Percentiles rank a stretch among this genome's conserved stretches.
Evolutionary conservation across 2,797 vertebrate genomes (phyloP).

Genomic region (Margarornis squamiger): DNA sequence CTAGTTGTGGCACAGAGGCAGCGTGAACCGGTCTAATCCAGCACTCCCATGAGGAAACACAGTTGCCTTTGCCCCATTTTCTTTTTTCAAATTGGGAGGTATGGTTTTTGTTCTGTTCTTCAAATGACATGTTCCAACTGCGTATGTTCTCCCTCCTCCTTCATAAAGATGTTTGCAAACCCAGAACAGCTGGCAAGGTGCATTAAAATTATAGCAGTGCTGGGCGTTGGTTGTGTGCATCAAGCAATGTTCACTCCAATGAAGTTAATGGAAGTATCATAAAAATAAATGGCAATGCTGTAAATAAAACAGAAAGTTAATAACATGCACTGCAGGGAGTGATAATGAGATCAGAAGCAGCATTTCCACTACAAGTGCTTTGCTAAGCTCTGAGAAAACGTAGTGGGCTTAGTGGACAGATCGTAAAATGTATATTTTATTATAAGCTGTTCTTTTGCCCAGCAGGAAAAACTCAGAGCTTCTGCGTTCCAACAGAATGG

Average conservation of each 20-base stretch:
- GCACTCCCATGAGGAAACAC: not conserved
- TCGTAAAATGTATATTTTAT: not conserved
- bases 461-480: not conserved
- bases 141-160: not conserved
- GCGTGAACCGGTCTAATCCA: not conserved
- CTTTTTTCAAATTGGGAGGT: not conserved
- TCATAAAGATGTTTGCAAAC: not conserved
- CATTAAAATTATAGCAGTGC: not conserved
- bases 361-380: slow-evolving; percentile 1
- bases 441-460: not conserved
- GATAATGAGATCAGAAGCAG: slow-evolving; percentile 52
- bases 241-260: slow-evolving; percentile 14
- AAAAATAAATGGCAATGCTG: slow-evolving; percentile 45
- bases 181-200: not conserved
- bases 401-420: not conserved
- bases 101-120: not conserved
- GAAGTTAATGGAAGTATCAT: slow-evolving; percentile 33
- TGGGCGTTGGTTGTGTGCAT: not conserved
- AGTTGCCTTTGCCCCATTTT: not conserved
- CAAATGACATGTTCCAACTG: not conserved
- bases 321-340: slow-evolving; percentile 25
- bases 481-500: not conserved
- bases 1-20: not conserved
- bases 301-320: slow-evolving; percentile 57
- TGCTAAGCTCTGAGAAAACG: slow-evolving; percentile 30